Percentiles rank a stretch among this genome's conserved stretches.
Evolutionary conservation across 2,113 vertebrate genomes (phyloP).

Genomic region (Eubucco bourcierii): DNA sequence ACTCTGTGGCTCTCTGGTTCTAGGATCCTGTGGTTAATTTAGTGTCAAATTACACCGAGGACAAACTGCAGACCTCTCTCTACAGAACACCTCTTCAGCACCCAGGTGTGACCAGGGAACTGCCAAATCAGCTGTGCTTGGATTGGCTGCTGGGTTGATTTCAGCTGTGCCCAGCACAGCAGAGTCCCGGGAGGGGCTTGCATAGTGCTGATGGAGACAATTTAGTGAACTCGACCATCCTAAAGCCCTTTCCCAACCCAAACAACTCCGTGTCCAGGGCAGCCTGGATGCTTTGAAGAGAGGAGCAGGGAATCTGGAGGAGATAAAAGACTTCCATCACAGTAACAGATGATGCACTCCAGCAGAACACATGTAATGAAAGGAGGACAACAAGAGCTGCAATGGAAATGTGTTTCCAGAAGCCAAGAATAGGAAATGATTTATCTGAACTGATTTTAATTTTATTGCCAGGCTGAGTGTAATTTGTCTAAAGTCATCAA

Average conservation of each 20-base stretch:
- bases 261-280: neutral
- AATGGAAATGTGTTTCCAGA: conserved; percentile 56
- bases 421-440: conserved; percentile 58
- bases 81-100: neutral
- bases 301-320: neutral
- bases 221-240: too few species aligned
- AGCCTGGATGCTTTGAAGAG: neutral
- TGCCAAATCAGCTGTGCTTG: neutral
- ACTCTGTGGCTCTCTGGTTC: too few species aligned
- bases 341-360: neutral
- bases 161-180: neutral
- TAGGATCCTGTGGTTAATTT: neutral
- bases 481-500: conserved; percentile 68
- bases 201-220: too few species aligned
- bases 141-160: neutral
- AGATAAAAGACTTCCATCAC: conserved; percentile 26
- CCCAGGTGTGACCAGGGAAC: neutral
- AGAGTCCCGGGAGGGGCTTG: too few species aligned
- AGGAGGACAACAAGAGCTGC: conserved; percentile 42
- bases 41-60: neutral
- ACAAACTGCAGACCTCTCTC: neutral
- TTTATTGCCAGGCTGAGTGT: conserved; percentile 46
- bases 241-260: too few species aligned
- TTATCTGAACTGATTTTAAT: conserved; percentile 65
- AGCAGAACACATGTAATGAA: conserved; percentile 7